Evolutionary conservation across 2,797 vertebrate genomes (phyloP).

Genomic region (Peromyscus aztecus): DNA sequence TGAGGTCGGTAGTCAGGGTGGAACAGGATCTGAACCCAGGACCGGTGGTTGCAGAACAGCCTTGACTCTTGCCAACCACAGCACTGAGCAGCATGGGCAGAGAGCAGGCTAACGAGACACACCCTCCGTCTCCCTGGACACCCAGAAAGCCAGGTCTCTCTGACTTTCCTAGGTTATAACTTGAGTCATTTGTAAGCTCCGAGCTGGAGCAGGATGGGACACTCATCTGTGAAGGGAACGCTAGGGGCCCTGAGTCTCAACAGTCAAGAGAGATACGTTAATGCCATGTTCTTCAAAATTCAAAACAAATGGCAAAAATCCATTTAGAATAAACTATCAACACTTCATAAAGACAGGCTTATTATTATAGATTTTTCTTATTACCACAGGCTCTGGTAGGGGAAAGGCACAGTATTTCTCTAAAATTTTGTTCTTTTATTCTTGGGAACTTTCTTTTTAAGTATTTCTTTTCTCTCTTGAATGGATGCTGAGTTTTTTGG

Average conservation of each 20-base stretch:
- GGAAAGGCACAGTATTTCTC: background rate
- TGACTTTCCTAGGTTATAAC: background rate
- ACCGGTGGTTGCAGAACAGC: background rate
- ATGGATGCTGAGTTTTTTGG: background rate
- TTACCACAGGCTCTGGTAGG: background rate
- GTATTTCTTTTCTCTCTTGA: background rate
- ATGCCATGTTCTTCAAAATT: background rate
- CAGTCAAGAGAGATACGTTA: background rate
- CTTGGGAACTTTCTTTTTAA: background rate
- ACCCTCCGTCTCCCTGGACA: background rate
- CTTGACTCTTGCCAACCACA: background rate
- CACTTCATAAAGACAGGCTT: background rate
- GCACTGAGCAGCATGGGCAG: background rate
- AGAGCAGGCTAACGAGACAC: background rate
- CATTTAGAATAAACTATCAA: background rate
- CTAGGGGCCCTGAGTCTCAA: background rate
- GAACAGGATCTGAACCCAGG: background rate
- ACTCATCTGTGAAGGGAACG: background rate
- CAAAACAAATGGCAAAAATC: slow-evolving; percentile 27
- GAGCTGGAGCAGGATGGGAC: background rate
- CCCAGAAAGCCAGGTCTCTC: background rate
- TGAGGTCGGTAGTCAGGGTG: background rate
- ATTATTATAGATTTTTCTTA: background rate
- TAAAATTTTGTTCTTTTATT: background rate
- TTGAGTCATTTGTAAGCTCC: background rate